These are phyloP conservation scores for Porphyrio hochstetteri DNA, from an alignment of 2,113 vertebrate species.

Conservation along the genomic window DNA sequence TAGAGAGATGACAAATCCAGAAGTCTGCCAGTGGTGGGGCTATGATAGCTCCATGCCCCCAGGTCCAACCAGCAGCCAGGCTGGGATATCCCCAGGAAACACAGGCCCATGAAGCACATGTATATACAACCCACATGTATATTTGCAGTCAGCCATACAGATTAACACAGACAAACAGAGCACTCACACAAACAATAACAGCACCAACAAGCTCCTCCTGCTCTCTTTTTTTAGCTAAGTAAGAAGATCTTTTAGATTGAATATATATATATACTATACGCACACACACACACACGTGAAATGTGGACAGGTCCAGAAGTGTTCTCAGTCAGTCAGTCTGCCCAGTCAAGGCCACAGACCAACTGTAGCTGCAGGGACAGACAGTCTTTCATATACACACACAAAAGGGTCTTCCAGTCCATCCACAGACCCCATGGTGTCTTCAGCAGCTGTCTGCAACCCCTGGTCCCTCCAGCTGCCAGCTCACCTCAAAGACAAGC, in stretches of 20 bases:
- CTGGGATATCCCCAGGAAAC: neutral
- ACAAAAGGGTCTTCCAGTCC: neutral
- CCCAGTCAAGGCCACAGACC: neutral
- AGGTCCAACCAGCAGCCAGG: neutral
- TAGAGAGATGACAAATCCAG: neutral
- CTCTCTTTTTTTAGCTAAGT: neutral
- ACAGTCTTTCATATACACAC: neutral
- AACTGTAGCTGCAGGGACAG: neutral
- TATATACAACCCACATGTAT: neutral
- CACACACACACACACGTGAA: neutral
- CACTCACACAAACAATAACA: neutral
- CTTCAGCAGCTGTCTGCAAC: neutral
- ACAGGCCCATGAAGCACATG: rapidly evolving
- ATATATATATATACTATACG: too few species aligned
- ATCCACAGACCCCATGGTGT: rapidly evolving
- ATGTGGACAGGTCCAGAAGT: neutral
- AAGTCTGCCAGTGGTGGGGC: neutral
- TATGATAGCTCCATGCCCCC: neutral
- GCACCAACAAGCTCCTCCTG: neutral
- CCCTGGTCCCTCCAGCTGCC: neutral
- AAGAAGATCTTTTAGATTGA: neutral
- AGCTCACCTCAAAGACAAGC: neutral
- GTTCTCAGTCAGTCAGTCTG: neutral
- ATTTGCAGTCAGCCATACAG: neutral
- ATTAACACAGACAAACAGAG: too few species aligned